Percentiles rank a stretch among this genome's conserved stretches.
phyloP scores from a whole-genome alignment of 2,797 vertebrate genomes.

The Fistularia tabacaria region DNA sequence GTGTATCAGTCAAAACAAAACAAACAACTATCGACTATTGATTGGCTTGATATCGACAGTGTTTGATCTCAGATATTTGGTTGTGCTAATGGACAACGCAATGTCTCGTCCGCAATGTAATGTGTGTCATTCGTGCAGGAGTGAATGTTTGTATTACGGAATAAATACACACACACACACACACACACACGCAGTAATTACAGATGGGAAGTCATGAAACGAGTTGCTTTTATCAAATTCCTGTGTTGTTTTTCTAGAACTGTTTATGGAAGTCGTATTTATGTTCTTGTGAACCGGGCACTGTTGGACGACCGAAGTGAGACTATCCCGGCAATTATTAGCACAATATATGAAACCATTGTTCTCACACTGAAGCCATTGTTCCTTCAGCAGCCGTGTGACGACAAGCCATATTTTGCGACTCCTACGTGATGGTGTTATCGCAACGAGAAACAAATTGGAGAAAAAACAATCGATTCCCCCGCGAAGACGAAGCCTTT shows the following conservation, averaged over 20 bases:
- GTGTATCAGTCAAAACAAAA: no score
- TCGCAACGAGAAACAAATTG: background rate
- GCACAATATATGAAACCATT: slow-evolving; percentile 42
- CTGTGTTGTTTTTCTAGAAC: slow-evolving; percentile 15
- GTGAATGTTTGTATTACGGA: no score
- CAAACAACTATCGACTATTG: no score
- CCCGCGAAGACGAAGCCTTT: background rate
- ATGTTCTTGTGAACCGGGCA: slow-evolving; percentile 7
- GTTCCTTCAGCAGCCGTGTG: slow-evolving; percentile 37
- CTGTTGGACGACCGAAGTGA: slow-evolving; percentile 35
- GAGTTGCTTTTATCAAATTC: background rate
- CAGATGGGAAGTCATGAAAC: no score
- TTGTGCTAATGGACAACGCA: no score
- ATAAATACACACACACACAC: no score
- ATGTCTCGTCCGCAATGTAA: no score
- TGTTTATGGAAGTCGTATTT: slow-evolving; percentile 33
- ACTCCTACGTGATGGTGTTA: slow-evolving; percentile 33
- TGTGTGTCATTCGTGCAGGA: no score
- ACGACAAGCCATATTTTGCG: slow-evolving; percentile 58
- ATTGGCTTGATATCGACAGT: no score
- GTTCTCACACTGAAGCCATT: slow-evolving; percentile 44
- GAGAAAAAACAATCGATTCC: slow-evolving; percentile 8
- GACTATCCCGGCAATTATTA: slow-evolving; percentile 39
- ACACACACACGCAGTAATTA: no score
- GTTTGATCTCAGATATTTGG: no score